Base-by-base conservation (phyloP, 2,797 vertebrate species). In the Macropus fuliginosus region DNA sequence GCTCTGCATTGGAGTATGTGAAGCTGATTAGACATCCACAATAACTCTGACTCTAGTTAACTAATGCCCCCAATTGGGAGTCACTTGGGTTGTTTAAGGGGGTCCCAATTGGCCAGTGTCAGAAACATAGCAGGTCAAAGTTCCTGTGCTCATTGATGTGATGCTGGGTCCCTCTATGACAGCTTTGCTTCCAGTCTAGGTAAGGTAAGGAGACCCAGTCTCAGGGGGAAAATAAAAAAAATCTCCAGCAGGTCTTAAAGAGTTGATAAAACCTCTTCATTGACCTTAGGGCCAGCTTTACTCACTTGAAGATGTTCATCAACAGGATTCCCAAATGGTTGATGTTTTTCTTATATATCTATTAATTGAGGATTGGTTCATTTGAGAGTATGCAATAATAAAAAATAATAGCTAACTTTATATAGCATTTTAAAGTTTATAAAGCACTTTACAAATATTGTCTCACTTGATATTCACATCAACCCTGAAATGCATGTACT, bases 21-120 rank as follows among this genome's bases (percentile, higher is more conserved):
- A 46, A 1, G 0, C 74, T 81, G 34, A 81, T 46, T 21, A 46
- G 8, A 9, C 40, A 4, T 46, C 21, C 21, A 27, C 3, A 10
- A 8, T 11, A 27, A 9, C 5, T 81, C 18, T 46, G 66, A 9
- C n/a, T 18, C 2, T 18, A 14, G 34, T 81, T 10, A 81, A 24
- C 66, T 11, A 10, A 6, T 24, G 18, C 4, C 28, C 62, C 16
- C 66, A 27, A 1, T 66, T 0, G 3, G 74, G 40, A 81, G 40
- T 27, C 74, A 27, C 18, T 40, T 46, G 21, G 3, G 21, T 24
- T 10, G 18, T 27, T 24, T 10, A 27, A 46, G 40, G 21, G 18
- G 9, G 40, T 27, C 0, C 6, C 21, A 11, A 46, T 2, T 11
- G 0, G 40, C 9, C 40, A 46, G 40, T 11, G n/a, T 10, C 0